phyloP scores from a whole-genome alignment of 1,140 invertebrate species.

The Drosophila carrolli region DNA sequence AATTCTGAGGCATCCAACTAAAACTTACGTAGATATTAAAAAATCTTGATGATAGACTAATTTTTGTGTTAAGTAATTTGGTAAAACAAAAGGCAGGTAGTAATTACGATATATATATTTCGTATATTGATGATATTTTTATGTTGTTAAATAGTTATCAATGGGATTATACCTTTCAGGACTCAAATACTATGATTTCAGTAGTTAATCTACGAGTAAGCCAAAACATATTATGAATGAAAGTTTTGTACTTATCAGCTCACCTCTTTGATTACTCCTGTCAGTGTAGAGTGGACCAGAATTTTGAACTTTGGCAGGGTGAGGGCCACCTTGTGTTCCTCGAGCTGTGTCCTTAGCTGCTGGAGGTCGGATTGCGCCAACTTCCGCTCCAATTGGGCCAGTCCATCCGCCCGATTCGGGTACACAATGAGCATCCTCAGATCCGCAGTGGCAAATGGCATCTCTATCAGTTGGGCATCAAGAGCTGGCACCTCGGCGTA shows the following conservation, averaged over 20 bases:
- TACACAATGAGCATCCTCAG: conserved; percentile 49
- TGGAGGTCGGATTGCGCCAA: conserved; percentile 39
- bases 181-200: no score
- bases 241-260: conserved; percentile 2
- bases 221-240: no score
- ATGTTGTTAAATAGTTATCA: no score
- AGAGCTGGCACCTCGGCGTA: conserved; percentile 54
- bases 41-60: no score
- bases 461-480: conserved; percentile 54
- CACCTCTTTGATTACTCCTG: conserved; percentile 42
- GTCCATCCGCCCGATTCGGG: conserved; percentile 42
- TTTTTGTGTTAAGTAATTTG: no score
- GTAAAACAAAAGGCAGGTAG: no score
- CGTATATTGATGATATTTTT: no score
- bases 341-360: conserved; percentile 33
- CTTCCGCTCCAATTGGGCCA: conserved; percentile 45
- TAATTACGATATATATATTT: no score
- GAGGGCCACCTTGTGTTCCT: conserved; percentile 53
- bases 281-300: conserved; percentile 37
- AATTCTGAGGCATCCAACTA: no score
- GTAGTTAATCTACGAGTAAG: no score
- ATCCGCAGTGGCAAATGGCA: conserved; percentile 50
- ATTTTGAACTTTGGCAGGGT: conserved; percentile 61
- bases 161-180: no score
- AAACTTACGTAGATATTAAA: no score